Conservation (phyloP, 2,888 invertebrate genomes). For the Steinernema scapterisci region DNA sequence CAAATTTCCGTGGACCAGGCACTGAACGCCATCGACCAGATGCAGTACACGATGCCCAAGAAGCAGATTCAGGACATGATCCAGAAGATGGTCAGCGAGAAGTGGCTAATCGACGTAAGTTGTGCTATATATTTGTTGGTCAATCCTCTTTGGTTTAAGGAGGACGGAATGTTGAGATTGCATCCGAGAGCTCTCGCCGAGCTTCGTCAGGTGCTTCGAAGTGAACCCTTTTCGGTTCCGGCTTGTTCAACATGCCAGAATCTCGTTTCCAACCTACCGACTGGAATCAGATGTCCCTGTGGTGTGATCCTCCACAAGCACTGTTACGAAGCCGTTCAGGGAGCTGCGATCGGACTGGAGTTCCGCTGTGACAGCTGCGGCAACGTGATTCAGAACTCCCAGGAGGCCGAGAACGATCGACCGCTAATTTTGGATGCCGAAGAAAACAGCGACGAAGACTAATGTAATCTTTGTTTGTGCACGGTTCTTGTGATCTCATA, state of each 20-base stretch:
- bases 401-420: too few species aligned
- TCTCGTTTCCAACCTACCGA: not conserved
- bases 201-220: constrained; percentile 22
- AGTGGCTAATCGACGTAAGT: constrained; percentile 40
- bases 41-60: constrained; percentile 33
- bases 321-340: not conserved
- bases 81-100: constrained; percentile 34
- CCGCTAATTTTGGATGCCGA: too few species aligned
- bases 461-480: too few species aligned
- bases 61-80: constrained; percentile 36
- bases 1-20: constrained; percentile 5
- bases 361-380: not conserved
- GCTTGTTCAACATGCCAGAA: constrained; percentile 34
- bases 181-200: constrained; percentile 38
- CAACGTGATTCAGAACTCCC: too few species aligned
- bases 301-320: not conserved
- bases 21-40: not conserved
- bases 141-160: constrained; percentile 14
- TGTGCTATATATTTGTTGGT: not conserved
- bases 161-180: constrained; percentile 34
- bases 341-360: not conserved
- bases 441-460: too few species aligned
- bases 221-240: constrained; percentile 30
- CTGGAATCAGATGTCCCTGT: not conserved
- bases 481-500: too few species aligned